Conservation (phyloP, 2,113 vertebrate genomes). For the sheep (Ovis aries) region DNA sequence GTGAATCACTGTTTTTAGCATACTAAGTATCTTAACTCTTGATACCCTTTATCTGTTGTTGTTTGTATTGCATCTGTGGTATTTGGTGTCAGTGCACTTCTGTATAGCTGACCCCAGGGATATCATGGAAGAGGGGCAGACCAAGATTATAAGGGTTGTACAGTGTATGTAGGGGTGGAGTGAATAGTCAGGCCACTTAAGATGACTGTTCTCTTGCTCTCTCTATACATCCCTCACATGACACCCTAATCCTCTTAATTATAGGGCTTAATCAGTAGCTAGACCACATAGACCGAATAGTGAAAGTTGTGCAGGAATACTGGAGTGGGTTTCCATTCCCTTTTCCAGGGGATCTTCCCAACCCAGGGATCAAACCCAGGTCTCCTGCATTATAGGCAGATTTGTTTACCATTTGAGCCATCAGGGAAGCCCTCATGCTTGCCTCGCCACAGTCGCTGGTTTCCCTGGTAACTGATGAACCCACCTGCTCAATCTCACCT, state of each 20-base stretch:
- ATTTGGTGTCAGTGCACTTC: background rate
- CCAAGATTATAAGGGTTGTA: background rate
- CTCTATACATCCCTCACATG: background rate
- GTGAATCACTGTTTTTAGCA: background rate
- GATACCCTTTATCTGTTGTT: background rate
- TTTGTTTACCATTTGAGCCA: background rate
- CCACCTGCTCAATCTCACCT: background rate
- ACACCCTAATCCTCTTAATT: background rate
- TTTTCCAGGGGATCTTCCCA: background rate
- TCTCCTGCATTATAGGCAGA: background rate
- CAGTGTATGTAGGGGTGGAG: background rate
- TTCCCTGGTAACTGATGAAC: background rate
- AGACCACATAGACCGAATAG: background rate
- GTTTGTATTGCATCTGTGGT: background rate
- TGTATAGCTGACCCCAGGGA: background rate
- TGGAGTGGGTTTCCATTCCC: background rate
- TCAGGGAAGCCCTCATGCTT: background rate
- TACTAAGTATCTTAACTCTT: background rate
- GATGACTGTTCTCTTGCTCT: background rate
- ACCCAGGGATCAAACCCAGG: background rate
- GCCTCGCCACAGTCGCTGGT: accelerated
- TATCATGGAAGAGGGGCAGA: background rate
- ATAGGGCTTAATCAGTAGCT: background rate
- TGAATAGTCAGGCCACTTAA: background rate
- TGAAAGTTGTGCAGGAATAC: background rate